phyloP scores from a whole-genome alignment of 2,888 invertebrate species.

The Caenorhabditis sulstoni region DNA sequence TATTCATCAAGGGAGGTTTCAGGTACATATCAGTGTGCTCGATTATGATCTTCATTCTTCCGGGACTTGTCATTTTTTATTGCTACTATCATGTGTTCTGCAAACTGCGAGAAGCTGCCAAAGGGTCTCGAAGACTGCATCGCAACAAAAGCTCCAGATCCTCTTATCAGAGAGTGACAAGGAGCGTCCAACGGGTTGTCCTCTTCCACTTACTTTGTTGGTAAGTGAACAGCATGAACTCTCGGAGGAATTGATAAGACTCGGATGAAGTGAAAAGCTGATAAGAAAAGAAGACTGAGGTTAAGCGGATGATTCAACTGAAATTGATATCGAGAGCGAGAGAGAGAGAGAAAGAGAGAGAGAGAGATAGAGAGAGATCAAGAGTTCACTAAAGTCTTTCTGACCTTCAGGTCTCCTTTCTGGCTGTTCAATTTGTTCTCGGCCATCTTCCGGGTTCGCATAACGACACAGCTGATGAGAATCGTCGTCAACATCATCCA shows the following conservation, averaged over 20 bases:
- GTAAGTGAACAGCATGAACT: constrained; percentile 52
- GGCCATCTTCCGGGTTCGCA: constrained; percentile 74
- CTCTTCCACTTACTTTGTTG: constrained; percentile 79
- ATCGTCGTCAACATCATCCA: constrained; percentile 79
- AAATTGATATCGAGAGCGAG: no score
- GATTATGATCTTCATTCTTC: constrained; percentile 78
- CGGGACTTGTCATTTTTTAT: constrained; percentile 75
- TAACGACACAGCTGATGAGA: constrained; percentile 76
- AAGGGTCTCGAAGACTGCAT: constrained; percentile 72
- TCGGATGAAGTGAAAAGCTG: no score
- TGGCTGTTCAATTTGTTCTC: constrained; percentile 80
- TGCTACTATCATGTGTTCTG: constrained; percentile 79
- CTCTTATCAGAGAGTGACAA: constrained; percentile 79
- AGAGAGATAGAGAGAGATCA: neutral
- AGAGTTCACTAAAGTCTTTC: neutral
- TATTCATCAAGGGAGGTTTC: neutral
- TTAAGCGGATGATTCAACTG: no score
- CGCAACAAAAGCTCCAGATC: constrained; percentile 71
- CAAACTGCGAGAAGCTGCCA: constrained; percentile 75
- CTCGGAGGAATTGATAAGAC: constrained; percentile 10
- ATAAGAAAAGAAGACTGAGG: no score
- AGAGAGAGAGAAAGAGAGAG: neutral
- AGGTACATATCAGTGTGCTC: constrained; percentile 79
- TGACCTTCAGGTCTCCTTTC: constrained; percentile 74
- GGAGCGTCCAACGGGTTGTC: constrained; percentile 79